phyloP scores from a whole-genome alignment of 2,888 invertebrate genomes.

The Scaptomyza cyrtandrae region DNA sequence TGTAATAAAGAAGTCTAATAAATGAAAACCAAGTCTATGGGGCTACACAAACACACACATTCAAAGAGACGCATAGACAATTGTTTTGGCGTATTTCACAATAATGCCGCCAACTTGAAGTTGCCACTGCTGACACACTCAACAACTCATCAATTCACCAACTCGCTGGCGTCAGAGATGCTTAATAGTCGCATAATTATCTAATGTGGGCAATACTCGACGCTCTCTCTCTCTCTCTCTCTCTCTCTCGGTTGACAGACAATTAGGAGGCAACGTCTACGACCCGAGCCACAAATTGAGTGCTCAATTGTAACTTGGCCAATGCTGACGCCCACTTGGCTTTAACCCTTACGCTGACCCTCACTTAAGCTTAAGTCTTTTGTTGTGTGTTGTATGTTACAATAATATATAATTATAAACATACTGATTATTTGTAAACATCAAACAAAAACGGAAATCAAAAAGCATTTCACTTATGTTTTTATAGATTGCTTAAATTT shows the following conservation, averaged over 20 bases:
- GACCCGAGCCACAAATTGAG: conserved; percentile 58
- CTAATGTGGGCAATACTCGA: conserved; percentile 64
- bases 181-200: conserved; percentile 76
- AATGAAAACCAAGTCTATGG: conserved; percentile 54
- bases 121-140: conserved; percentile 55
- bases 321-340: conserved; percentile 46
- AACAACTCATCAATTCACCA: conserved; percentile 47
- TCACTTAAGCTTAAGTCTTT: conserved; percentile 8
- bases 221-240: conserved; percentile 17
- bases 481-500: conserved; percentile 8
- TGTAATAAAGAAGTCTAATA: conserved; percentile 68
- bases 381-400: not conserved
- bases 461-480: conserved; percentile 18
- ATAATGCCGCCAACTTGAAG: conserved; percentile 59
- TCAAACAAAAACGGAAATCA: conserved; percentile 9
- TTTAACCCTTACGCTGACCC: conserved; percentile 1
- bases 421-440: conserved; percentile 11
- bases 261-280: conserved; percentile 52
- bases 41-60: conserved; percentile 9
- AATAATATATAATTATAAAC: conserved; percentile 27
- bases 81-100: conserved; percentile 53
- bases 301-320: conserved; percentile 63
- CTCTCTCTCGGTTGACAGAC: conserved; percentile 54
- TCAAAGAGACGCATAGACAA: conserved; percentile 24
- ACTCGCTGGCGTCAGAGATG: conserved; percentile 27